A percentile compares a stretch with the other conserved stretches of the same genome.
phyloP scores from a whole-genome alignment of 2,888 invertebrate genomes.

The Brachynemurus nebulosus region DNA sequence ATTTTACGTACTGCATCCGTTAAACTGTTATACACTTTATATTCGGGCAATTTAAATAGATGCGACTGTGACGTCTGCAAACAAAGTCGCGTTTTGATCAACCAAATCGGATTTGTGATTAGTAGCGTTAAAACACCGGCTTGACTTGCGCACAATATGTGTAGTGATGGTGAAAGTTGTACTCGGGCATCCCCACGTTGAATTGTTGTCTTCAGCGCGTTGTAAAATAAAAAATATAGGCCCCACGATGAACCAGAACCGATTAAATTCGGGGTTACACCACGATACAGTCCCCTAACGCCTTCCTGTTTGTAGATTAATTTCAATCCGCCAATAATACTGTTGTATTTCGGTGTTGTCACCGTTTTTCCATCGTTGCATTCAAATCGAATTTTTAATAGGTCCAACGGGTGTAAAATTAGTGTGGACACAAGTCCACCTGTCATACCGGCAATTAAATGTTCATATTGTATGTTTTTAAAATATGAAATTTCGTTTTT shows the following conservation, averaged over 20 bases:
- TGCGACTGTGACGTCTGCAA: slow-evolving; percentile 57
- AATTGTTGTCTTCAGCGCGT: slow-evolving; percentile 79
- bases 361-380: slow-evolving; percentile 83
- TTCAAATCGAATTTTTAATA: slow-evolving; percentile 97
- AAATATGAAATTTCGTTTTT: no score
- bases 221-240: slow-evolving; percentile 93
- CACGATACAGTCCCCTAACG: slow-evolving; percentile 81
- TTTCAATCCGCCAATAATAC: slow-evolving; percentile 61
- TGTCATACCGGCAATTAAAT: slow-evolving; percentile 87
- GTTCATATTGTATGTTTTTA: slow-evolving; percentile 76
- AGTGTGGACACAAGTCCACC: slow-evolving; percentile 92
- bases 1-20: slow-evolving; percentile 81
- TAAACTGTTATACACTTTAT: slow-evolving; percentile 75
- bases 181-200: slow-evolving; percentile 71
- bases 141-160: slow-evolving; percentile 81
- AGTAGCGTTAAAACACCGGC: slow-evolving; percentile 79
- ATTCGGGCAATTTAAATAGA: slow-evolving; percentile 22
- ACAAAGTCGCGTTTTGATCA: slow-evolving; percentile 93
- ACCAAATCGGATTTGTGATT: slow-evolving; percentile 98
- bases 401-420: slow-evolving; percentile 88
- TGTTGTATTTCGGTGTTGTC: slow-evolving; percentile 75
- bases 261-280: slow-evolving; percentile 93
- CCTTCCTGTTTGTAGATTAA: slow-evolving; percentile 82
- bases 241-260: slow-evolving; percentile 98
- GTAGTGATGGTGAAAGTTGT: slow-evolving; percentile 65